Evolutionary conservation across 2,888 invertebrate genomes (phyloP).

Genomic region (Artemia sp.): DNA sequence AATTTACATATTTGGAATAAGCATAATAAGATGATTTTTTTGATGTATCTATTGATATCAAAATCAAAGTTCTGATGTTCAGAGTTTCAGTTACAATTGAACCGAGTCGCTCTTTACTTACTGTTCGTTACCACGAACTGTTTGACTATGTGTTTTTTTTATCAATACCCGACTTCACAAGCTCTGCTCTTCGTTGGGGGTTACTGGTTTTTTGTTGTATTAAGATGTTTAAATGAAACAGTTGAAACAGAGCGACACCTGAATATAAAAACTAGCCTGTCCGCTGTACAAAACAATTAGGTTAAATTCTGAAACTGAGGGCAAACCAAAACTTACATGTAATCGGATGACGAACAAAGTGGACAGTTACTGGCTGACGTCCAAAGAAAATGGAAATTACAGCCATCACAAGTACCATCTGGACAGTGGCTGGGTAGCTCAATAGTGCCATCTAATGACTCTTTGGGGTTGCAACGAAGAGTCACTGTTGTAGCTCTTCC

Average conservation of each 20-base stretch:
- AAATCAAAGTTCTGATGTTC: no score
- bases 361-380: conserved; percentile 38
- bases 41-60: no score
- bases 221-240: not conserved
- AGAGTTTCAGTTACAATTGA: no score
- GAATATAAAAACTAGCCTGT: not conserved
- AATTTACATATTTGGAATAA: no score
- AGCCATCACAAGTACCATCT: conserved; percentile 45
- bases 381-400: conserved; percentile 41
- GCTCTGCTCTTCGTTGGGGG: not conserved
- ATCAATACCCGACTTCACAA: not conserved
- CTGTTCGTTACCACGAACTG: no score
- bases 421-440: conserved; percentile 36
- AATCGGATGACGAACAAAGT: conserved; percentile 35
- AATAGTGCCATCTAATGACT: conserved; percentile 29
- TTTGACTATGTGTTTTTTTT: no score
- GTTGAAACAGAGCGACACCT: not conserved
- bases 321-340: conserved; percentile 30
- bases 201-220: not conserved
- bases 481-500: conserved; percentile 40
- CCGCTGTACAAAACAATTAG: not conserved
- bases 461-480: conserved; percentile 36
- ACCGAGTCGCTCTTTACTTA: no score
- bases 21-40: no score
- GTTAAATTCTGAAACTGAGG: not conserved